Base-by-base conservation (phyloP, 2,113 vertebrate species). In the Daphoenositta chrysoptera region DNA sequence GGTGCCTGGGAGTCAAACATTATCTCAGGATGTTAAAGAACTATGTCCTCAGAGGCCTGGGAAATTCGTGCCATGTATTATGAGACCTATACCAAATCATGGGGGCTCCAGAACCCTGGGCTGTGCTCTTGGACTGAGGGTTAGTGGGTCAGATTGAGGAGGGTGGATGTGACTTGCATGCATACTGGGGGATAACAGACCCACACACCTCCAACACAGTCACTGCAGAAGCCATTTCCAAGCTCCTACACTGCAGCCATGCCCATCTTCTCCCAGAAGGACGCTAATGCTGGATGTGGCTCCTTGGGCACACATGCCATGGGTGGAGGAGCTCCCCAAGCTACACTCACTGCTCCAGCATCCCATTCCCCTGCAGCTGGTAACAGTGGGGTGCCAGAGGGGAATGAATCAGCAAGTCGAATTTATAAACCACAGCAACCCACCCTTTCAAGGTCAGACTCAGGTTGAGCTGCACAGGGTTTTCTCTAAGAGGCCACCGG, bases 401-500 rank as follows among this genome's bases (percentile, higher is more conserved):
- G 65, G 84, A 95, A 90, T 85, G 90, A 94, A 90, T 40, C 2
- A 2, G 66, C 13, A 7, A 93, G 89, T 15, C 14, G 63, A 50
- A 89, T 95, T 97, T 93, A 95, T 96, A 96, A 96, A 96, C 9
- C 87, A 95, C 87, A 94, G 92, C 92, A 96, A 96, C 81, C 89
- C 93, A 94, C 87, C 87, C 94, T 93, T 93, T 92, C 96, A 97
- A 97, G 98, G 97, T 98, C 97, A 98, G 93, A 89, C 91, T 96
- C 98, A 96, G 98, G 97, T 98, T 97, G 97, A 96, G 96, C 93
- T 92, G 95, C 96, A 96, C 95, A 80, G 93, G 87, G 82, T 96
- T 96, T 97, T 93, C 93, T 91, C 94, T 93, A 79, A 97, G 97
- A 98, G 97, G 97, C 98, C 97, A 96, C 96, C 93, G 96, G 97